phyloP scores from a whole-genome alignment of 1,140 invertebrate species.

The Listronotus bonariensis region DNA sequence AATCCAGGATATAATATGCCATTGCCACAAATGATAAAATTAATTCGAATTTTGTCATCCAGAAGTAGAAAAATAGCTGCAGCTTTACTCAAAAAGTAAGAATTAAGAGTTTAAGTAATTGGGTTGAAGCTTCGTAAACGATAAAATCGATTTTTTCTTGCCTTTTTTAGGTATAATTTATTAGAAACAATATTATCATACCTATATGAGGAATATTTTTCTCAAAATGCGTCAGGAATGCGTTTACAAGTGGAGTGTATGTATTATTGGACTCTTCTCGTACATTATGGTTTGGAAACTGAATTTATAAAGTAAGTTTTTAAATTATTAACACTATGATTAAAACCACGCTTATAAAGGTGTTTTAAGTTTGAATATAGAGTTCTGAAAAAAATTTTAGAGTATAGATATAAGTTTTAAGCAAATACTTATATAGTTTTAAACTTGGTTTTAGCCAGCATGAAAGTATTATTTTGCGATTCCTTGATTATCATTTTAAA shows the following conservation, averaged over 20 bases:
- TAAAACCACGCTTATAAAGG: too few species aligned
- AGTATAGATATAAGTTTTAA: too few species aligned
- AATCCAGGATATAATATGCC: conserved; percentile 51
- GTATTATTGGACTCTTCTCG: conserved; percentile 57
- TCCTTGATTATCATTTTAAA: conserved; percentile 60
- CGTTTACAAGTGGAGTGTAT: conserved; percentile 65
- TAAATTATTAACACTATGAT: too few species aligned
- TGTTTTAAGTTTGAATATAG: too few species aligned
- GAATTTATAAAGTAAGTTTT: conserved; percentile 50
- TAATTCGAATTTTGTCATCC: conserved; percentile 58
- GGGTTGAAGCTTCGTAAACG: background rate
- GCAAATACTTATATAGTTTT: too few species aligned
- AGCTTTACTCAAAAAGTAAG: conserved; percentile 45
- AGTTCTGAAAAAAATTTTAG: too few species aligned
- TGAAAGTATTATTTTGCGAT: conserved; percentile 53
- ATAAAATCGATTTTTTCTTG: conserved; percentile 42
- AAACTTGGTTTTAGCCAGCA: conserved; percentile 7
- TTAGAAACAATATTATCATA: conserved; percentile 58
- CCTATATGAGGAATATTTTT: conserved; percentile 56
- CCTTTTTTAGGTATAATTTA: conserved; percentile 57
- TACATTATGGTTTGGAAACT: conserved; percentile 55
- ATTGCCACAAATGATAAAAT: conserved; percentile 60
- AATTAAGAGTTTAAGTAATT: background rate
- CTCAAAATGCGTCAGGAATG: conserved; percentile 58
- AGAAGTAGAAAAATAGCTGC: conserved; percentile 56